Base-by-base conservation (phyloP, 2,797 vertebrate genomes). In the Pipistrellus kuhlii region DNA sequence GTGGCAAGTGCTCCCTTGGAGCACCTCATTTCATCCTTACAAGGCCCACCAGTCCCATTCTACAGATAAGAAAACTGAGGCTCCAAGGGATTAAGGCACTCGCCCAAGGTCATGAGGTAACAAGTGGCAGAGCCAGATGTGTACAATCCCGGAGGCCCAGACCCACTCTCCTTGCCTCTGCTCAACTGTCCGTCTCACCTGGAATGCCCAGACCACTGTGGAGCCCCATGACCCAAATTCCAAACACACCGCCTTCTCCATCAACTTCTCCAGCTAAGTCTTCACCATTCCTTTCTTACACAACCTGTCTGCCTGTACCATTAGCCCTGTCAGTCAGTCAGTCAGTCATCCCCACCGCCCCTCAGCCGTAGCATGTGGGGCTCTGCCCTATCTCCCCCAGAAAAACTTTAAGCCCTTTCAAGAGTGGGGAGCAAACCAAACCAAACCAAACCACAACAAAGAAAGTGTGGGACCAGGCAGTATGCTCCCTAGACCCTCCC, bases 141-240 rank as follows among this genome's bases (percentile, higher is more conserved):
- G 30, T 17, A 9, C 8, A 4, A 17, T 1, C 13, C 10, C 21
- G 17, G 48, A 68, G 64, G 68, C 32, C 62, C 69, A 72, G 32
- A 25, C 20, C 12, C 9, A 4, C 21, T 8, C 51, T 12, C 51
- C 35, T 17, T 23, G 64, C 44, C 69, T 88, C 69, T 44, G 44
- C 7, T n/a, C 17, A 3, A 18, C 46, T 13, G 64, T 23, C 64
- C 57, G 9, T 55, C 35, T 78, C n/a, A 35, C 41, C 57, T 13
- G 81, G 59, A 35, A 25, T 2, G 21, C 18, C 59, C 35, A 3
- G 0, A 0, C 51, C 8, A n/a, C n/a, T 15, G 66, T 13, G 3
- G n/a, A 11, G 13, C 6, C 20, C 46, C 76, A 15, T 32, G 35
- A 3, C 15, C 51, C 93, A n/a, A 4, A 32, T 5, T 44, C 55